Evolutionary conservation across 2,113 vertebrate genomes (phyloP).

Genomic region (Corythornis madagascariensis): DNA sequence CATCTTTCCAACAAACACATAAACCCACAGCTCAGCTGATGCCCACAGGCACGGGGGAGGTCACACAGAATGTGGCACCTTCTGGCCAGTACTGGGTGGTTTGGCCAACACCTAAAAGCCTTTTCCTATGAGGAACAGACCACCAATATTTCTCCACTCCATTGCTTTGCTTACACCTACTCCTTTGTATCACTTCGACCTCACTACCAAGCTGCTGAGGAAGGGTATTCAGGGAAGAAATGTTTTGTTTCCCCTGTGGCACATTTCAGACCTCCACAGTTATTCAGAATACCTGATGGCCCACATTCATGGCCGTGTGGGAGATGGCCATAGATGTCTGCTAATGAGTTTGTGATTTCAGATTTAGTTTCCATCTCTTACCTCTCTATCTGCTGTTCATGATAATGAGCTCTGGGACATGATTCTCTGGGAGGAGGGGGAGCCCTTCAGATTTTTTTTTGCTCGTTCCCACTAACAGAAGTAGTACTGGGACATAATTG

Average conservation of each 20-base stretch:
- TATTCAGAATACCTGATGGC: conserved; percentile 63
- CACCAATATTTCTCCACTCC: not conserved
- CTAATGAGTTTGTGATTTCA: conserved; percentile 70
- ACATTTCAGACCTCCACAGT: conserved; percentile 33
- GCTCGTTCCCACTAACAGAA: conserved; percentile 46
- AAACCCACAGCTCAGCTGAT: not conserved
- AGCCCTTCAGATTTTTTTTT: conserved; percentile 44
- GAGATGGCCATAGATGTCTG: conserved; percentile 46
- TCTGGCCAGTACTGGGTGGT: not conserved
- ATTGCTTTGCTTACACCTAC: not conserved
- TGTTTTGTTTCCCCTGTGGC: conserved; percentile 34
- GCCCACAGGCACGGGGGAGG: not conserved
- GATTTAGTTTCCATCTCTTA: conserved; percentile 72
- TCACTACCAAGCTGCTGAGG: not conserved
- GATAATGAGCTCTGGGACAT: conserved; percentile 66
- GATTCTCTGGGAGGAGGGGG: conserved; percentile 52
- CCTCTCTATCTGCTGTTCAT: conserved; percentile 65
- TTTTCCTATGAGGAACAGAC: not conserved
- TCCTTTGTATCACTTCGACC: not conserved
- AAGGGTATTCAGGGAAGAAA: conserved; percentile 12
- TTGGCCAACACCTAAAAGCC: not conserved
- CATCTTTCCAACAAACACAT: not conserved
- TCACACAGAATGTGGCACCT: not conserved
- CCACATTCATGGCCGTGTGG: conserved; percentile 54
- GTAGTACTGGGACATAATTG: conserved; percentile 56